phyloP scores from a whole-genome alignment of 35 echinoderm and acorn worm species.

The Apostichopus japonicus region DNA sequence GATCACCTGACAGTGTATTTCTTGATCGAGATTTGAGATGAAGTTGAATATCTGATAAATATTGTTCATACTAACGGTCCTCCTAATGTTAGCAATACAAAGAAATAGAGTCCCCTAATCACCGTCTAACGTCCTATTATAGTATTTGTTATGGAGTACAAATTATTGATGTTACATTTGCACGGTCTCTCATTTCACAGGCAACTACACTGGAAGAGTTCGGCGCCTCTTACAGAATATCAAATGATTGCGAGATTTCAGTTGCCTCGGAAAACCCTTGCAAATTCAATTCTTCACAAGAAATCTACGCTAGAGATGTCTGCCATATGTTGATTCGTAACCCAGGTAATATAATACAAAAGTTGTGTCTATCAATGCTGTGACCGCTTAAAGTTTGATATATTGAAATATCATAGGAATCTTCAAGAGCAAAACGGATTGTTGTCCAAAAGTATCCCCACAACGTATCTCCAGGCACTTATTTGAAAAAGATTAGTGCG shows the following conservation, averaged over 20 bases:
- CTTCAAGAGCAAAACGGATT: background rate
- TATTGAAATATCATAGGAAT: background rate
- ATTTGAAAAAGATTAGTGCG: background rate
- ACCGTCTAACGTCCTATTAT: no score
- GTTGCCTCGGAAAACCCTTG: background rate
- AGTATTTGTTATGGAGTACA: no score
- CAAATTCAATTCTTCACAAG: background rate
- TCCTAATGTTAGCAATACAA: no score
- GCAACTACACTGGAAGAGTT: background rate
- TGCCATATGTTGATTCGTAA: conserved; percentile 3
- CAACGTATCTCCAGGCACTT: background rate
- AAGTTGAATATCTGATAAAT: no score
- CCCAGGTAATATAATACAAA: background rate
- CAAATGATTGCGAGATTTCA: background rate
- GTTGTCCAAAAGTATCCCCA: background rate
- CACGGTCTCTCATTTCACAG: background rate
- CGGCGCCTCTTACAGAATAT: background rate
- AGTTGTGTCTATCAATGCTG: background rate
- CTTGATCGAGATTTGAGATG: no score
- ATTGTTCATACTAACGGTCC: no score
- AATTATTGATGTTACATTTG: no score
- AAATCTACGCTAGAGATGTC: background rate
- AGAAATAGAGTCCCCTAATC: no score
- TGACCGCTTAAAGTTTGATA: background rate
- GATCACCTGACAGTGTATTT: no score